Percentiles rank a stretch among this genome's conserved stretches.
These are phyloP conservation scores for Pantelozetes paolii DNA, from an alignment of 2,888 invertebrate species.

Conservation along the genomic window DNA sequence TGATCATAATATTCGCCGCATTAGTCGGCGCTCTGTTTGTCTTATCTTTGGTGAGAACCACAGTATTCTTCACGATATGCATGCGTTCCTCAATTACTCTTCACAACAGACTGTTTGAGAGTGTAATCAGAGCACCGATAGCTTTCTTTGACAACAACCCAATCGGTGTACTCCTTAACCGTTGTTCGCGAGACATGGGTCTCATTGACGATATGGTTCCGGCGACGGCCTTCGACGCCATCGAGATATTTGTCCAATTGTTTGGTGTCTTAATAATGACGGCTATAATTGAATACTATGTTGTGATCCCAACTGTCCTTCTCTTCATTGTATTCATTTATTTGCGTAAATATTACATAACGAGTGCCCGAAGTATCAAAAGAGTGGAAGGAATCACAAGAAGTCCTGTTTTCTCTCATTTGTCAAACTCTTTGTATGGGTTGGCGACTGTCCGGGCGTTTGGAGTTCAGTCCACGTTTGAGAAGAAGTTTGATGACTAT, in stretches of 20 bases:
- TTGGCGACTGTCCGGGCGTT: conserved; percentile 86
- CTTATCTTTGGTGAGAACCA: conserved; percentile 45
- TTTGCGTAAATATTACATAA: conserved; percentile 55
- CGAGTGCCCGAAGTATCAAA: conserved; percentile 56
- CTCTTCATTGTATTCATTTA: conserved; percentile 53
- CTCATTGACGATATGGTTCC: conserved; percentile 54
- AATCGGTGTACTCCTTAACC: conserved; percentile 56
- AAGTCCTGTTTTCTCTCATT: conserved; percentile 91
- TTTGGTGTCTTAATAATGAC: conserved; percentile 56
- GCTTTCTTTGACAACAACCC: conserved; percentile 56
- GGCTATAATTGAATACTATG: conserved; percentile 53
- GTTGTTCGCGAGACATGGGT: conserved; percentile 54
- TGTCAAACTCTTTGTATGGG: conserved; percentile 82
- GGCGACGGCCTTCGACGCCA: conserved; percentile 53
- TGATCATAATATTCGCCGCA: conserved; percentile 42
- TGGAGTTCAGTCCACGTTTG: conserved; percentile 69
- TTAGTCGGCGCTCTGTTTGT: conserved; percentile 44
- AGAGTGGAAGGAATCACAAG: conserved; percentile 61
- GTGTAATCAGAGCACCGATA: conserved; percentile 51
- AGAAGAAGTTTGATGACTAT: conserved; percentile 48
- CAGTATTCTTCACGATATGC: conserved; percentile 47
- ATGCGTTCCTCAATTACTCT: conserved; percentile 47
- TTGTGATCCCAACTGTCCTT: conserved; percentile 53
- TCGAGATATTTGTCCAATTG: conserved; percentile 59
- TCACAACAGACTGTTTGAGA: conserved; percentile 49